Evolutionary conservation across 37 sponge, comb jelly and placozoan genomes (phyloP), one percentile per base, ranked within the genome.

Genomic region (Crambe crambe): DNA sequence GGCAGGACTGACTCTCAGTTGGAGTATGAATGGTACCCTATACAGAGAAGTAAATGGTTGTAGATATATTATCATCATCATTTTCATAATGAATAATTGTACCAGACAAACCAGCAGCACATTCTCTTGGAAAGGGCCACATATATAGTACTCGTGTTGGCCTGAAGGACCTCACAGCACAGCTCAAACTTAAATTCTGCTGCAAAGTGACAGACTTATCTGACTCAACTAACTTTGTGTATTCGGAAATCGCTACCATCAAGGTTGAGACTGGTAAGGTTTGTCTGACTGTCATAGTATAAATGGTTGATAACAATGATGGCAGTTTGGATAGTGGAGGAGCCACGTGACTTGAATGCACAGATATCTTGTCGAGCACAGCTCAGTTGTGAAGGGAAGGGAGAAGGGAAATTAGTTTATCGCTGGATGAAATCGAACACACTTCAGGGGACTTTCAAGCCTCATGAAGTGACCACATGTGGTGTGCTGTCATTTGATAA

Each of bases 261-360:
- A 59, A 36, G 9, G 22, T 76, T 31, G 27, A 54, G 4, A 34
- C 57, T 42, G 74, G 74, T 73, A 54, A 3, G 36, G 3, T 29
- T 6, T 41, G 25, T 35, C n/a, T 42, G 26, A 42, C n/a, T 71
- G 27, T 71, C 8, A n/a, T n/a, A n/a, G n/a, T n/a, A n/a, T n/a
- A n/a, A n/a, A n/a, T n/a, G n/a, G n/a, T n/a, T n/a, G n/a, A n/a
- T n/a, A n/a, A n/a, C n/a, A n/a, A n/a, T n/a, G n/a, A 15, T 72
- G 15, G n/a, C 60, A 84, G 84, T 84, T 3, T 76, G 84, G 77
- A 47, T 84, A 32, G 47, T 42, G 0, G 31, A 44, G 71, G 70
- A 84, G 60, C 84, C 76, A 2, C 31, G 12, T 2, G 17, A 41
- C 35, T 6, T 84, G 22, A 58, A 38, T 51, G 77, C 56, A 38